A percentile compares a stretch with the other conserved stretches of the same genome.
These are phyloP conservation scores for Platycheirus albimanus DNA, from an alignment of 2,888 invertebrate genomes.

Conservation along the genomic window DNA sequence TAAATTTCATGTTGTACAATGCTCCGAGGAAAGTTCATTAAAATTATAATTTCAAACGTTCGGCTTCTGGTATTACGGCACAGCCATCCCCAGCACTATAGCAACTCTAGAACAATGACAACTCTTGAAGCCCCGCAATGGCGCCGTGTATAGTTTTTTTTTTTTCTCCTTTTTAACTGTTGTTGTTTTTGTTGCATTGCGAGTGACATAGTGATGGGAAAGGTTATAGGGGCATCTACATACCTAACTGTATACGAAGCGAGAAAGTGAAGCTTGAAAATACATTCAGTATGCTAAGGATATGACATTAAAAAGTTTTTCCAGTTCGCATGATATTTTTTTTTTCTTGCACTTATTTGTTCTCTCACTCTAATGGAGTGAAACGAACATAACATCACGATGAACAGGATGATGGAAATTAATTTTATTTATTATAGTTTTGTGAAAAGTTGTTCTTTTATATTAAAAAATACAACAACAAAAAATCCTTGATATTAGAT, in stretches of 20 bases:
- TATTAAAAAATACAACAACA: not conserved
- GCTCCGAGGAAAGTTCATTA: conserved; percentile 73
- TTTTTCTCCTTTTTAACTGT: no score
- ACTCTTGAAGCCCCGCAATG: conserved; percentile 49
- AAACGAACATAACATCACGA: conserved; percentile 60
- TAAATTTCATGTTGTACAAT: conserved; percentile 74
- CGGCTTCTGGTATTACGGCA: conserved; percentile 67
- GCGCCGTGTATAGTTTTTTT: conserved; percentile 25
- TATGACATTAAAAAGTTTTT: conserved; percentile 72
- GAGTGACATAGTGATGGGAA: conserved; percentile 10
- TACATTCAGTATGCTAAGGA: conserved; percentile 69
- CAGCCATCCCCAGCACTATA: conserved; percentile 3
- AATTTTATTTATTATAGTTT: conserved; percentile 70
- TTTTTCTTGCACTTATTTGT: conserved; percentile 14
- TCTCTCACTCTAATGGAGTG: conserved; percentile 33
- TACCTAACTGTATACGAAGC: not conserved
- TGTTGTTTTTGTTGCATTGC: conserved; percentile 27
- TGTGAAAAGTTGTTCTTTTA: conserved; percentile 42
- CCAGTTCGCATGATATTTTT: conserved; percentile 66
- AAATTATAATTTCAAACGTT: conserved; percentile 74
- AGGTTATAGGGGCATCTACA: not conserved
- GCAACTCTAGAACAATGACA: conserved; percentile 60
- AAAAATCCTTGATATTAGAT: no score
- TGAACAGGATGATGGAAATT: conserved; percentile 63
- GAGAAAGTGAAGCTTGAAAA: conserved; percentile 46